Evolutionary conservation across 2,797 vertebrate genomes (phyloP).

Genomic region (Spheniscus humboldti): DNA sequence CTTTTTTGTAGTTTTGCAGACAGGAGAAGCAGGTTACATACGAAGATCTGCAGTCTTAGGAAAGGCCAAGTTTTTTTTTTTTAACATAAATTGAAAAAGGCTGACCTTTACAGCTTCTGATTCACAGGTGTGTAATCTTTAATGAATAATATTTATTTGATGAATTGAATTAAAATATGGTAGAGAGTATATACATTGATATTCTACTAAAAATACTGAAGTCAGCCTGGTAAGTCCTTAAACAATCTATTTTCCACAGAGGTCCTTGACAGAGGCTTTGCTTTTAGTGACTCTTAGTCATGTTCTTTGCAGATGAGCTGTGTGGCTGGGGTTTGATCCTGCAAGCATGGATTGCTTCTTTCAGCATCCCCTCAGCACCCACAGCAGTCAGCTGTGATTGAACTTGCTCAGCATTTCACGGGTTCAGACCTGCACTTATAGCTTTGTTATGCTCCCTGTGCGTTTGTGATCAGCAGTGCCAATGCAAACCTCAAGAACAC

Average conservation of each 20-base stretch:
- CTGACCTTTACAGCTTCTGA: conserved; percentile 45
- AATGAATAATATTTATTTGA: conserved; percentile 23
- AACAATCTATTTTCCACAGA: not conserved
- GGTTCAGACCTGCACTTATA: conserved; percentile 4
- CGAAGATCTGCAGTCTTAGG: not conserved
- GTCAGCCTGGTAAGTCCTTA: not conserved
- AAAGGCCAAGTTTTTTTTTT: conserved; percentile 32
- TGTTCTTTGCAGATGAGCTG: not conserved
- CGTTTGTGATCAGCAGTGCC: not conserved
- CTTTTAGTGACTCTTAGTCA: conserved; percentile 3
- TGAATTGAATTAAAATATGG: conserved; percentile 26
- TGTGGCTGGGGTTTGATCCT: conserved; percentile 16
- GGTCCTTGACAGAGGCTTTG: not conserved
- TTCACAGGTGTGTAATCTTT: not conserved
- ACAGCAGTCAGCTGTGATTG: conserved; percentile 30
- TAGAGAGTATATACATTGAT: conserved; percentile 18
- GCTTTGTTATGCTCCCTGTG: not conserved
- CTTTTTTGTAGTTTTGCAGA: not conserved
- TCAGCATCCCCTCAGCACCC: not conserved
- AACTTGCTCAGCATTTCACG: conserved; percentile 41
- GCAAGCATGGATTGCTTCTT: conserved; percentile 3
- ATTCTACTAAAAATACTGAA: conserved; percentile 32
- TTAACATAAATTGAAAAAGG: conserved; percentile 7
- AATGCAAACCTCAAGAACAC: not conserved
- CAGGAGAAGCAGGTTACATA: not conserved